A percentile compares a stretch with the other conserved stretches of the same genome.
Conservation (phyloP, 2,113 vertebrate species). For the Phaetusa simplex region DNA sequence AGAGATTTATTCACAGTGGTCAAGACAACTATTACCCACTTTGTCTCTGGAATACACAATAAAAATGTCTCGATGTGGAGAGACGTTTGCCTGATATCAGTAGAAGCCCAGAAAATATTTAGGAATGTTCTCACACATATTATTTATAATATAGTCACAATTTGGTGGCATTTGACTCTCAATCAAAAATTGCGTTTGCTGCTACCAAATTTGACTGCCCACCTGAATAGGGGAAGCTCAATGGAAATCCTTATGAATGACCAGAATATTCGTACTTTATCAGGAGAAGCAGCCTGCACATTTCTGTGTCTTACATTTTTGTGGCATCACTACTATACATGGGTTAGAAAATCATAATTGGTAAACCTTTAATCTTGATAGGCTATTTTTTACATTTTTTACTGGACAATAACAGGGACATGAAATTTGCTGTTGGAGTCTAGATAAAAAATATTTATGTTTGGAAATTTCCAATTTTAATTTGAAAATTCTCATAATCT, state of each 20-base stretch:
- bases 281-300: neutral
- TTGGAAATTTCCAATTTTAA: neutral
- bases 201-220: neutral
- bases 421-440: neutral
- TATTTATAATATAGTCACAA: neutral
- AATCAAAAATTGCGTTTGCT: neutral
- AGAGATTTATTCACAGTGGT: neutral
- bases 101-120: neutral
- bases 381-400: neutral
- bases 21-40: rapidly evolving
- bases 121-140: neutral
- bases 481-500: neutral
- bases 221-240: neutral
- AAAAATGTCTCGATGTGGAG: neutral
- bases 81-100: neutral
- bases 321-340: neutral
- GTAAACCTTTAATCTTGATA: neutral
- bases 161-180: neutral
- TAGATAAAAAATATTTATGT: neutral
- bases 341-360: neutral
- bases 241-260: neutral
- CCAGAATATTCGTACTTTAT: neutral
- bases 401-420: neutral
- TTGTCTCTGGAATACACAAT: neutral
- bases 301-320: neutral